Conservation (phyloP, 2,888 invertebrate genomes). For the Tinea pellionella region DNA sequence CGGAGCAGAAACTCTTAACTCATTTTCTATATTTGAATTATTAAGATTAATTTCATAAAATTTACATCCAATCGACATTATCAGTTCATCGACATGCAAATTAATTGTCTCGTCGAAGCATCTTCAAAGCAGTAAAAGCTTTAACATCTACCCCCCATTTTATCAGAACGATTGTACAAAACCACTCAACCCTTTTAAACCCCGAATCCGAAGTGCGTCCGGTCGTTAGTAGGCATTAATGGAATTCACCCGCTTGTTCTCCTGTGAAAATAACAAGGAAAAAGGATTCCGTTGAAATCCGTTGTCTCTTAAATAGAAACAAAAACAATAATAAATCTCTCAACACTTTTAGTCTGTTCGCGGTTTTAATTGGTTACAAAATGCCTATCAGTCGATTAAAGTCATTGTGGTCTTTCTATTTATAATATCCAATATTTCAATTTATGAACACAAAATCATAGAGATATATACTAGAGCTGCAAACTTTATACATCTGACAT, state of each 20-base stretch:
- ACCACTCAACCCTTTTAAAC: slow-evolving; percentile 69
- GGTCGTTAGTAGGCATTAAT: slow-evolving; percentile 69
- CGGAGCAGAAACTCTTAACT: background rate
- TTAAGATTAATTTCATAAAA: slow-evolving; percentile 1
- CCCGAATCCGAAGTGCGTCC: slow-evolving; percentile 63
- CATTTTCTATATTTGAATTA: background rate
- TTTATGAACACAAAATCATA: too few species aligned
- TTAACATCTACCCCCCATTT: slow-evolving; percentile 56
- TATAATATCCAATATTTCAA: too few species aligned
- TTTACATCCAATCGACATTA: slow-evolving; percentile 12
- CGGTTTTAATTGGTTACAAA: slow-evolving; percentile 8
- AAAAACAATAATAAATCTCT: slow-evolving; percentile 24
- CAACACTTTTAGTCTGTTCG: background rate
- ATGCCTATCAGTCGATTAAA: background rate
- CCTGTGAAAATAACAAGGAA: slow-evolving; percentile 63
- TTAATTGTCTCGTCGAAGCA: slow-evolving; percentile 44
- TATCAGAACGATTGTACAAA: slow-evolving; percentile 65
- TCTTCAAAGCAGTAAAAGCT: slow-evolving; percentile 63
- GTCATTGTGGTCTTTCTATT: background rate
- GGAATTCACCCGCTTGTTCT: slow-evolving; percentile 58
- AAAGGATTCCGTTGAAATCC: slow-evolving; percentile 40
- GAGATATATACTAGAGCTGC: too few species aligned
- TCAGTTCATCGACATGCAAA: slow-evolving; percentile 24
- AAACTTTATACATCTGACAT: too few species aligned
- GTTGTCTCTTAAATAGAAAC: slow-evolving; percentile 32